Base-by-base conservation (phyloP, 2,113 vertebrate genomes). In the Urocolius indicus region DNA sequence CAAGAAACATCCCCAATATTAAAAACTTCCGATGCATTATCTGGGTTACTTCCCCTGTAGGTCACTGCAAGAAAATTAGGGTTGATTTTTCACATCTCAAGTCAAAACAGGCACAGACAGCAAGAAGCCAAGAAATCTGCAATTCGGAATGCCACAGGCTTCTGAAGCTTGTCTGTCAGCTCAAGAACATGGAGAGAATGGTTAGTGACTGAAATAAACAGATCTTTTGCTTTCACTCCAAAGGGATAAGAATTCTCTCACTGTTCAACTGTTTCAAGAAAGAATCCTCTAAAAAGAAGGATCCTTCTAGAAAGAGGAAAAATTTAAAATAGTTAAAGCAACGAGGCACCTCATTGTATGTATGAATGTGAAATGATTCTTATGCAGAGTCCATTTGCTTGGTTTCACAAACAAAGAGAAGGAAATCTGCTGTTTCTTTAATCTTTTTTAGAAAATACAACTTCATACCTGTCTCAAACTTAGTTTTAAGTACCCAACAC, bases 351-450 rank as follows among this genome's bases (percentile, higher is more conserved):
- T 49, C 16, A 16, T 8, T n/a, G 13, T 26, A 41, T 49, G 34
- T 24, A 32, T 26, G 26, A 66, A 54, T 3, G 5, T n/a, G 15
- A 69, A 65, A 48, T 23, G 61, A 13, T 51, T 9, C 20, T 66
- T 46, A 55, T 0, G 1, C 36, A 51, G 74, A 75, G 20, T 15
- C 11, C 23, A 30, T 24, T 59, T 69, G 7, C 36, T 84, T 75
- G 30, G 3, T 45, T 84, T 87, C 67, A 62, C 24, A 74, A 77
- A 81, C 4, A 29, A 29, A 59, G 61, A 49, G 5, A 69, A 57
- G 26, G 3, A 49, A 32, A 67, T 7, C 13, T 0, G 0, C 14
- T 19, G 13, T 34, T 86, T 84, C 45, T n/a, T n/a, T n/a, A n/a
- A 41, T 41, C 10, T 10, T 34, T 45, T 84, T 55, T 76, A 38